Base-by-base conservation (phyloP, 2,113 vertebrate genomes). In the Oryzias celebensis region DNA sequence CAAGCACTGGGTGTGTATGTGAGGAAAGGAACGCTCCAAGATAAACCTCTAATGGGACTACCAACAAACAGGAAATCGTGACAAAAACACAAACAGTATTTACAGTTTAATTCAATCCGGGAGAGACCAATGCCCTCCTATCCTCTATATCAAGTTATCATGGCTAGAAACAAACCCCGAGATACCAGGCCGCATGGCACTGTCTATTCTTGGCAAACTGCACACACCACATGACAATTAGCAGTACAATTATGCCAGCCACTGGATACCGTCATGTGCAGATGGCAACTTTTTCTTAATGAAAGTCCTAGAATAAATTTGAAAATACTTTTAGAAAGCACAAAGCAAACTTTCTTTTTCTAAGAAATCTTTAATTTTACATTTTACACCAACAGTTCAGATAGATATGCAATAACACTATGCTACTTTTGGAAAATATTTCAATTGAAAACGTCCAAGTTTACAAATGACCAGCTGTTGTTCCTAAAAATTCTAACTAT, bases 61-160 rank as follows among this genome's bases (percentile, higher is more conserved):
- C 76, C 65, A 78, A 78, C 76, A 84, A 85, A 82, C 79, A 82
- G 80, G 83, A 88, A 85, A 78, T 77, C 15, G 69, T 60, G 80
- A 85, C 81, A 87, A 85, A 83, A 87, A 83, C 83, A 74, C 83
- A 87, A 87, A 82, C 73, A 64, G 62, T 78, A 73, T 82, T 85
- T 82, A 75, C 68, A 68, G 73, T 87, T 87, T 85, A 87, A 81
- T 87, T 82, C 53, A 75, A 73, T 83, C 80, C 64, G 68, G 47
- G 26, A 36, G 50, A 80, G 78, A 69, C 77, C 78, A 73, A 71
- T 81, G 69, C 51, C 58, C 68, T 77, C 58, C 59, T 68, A 41
- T 82, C 58, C 55, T 76, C 69, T 52, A 62, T 68, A 77, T 76
- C 78, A 73, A 72, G 73, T 77, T 77, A 83, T 82, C 53, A 69